Conservation (phyloP, 2,888 invertebrate species). For the Thumatha senex region DNA sequence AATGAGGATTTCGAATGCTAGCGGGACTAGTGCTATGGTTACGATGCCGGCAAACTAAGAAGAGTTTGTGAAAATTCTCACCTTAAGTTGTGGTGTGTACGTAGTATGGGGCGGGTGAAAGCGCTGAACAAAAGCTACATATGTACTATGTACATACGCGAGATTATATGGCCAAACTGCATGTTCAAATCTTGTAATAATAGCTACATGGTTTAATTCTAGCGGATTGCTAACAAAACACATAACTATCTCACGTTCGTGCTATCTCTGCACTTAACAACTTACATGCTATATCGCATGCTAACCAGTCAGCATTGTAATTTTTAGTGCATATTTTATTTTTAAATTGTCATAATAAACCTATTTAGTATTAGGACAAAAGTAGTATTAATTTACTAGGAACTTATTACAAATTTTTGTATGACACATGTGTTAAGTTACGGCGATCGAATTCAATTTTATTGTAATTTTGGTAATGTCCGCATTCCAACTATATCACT, state of each 20-base stretch:
- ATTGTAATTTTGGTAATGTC: no score
- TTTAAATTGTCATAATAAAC: conserved; percentile 22
- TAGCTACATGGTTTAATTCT: not conserved
- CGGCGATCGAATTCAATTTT: conserved; percentile 1
- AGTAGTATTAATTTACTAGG: conserved; percentile 23
- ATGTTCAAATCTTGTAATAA: not conserved
- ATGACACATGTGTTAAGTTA: not conserved
- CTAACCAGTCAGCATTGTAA: conserved; percentile 13
- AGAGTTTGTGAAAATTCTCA: no score
- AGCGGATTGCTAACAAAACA: not conserved
- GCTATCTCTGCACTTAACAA: conserved; percentile 20
- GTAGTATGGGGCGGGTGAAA: no score
- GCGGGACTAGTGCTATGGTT: no score
- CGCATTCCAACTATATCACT: no score
- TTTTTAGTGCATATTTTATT: conserved; percentile 25
- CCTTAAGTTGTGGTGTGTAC: no score
- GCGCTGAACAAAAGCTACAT: no score
- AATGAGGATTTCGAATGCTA: no score
- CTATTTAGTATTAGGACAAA: conserved; percentile 33
- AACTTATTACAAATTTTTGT: not conserved
- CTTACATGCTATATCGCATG: conserved; percentile 29
- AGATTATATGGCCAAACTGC: not conserved
- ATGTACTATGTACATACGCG: not conserved
- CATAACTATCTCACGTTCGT: conserved; percentile 3
- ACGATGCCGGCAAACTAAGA: no score